Conservation (phyloP, 2,113 vertebrate genomes). For the Notothenia rossii region DNA sequence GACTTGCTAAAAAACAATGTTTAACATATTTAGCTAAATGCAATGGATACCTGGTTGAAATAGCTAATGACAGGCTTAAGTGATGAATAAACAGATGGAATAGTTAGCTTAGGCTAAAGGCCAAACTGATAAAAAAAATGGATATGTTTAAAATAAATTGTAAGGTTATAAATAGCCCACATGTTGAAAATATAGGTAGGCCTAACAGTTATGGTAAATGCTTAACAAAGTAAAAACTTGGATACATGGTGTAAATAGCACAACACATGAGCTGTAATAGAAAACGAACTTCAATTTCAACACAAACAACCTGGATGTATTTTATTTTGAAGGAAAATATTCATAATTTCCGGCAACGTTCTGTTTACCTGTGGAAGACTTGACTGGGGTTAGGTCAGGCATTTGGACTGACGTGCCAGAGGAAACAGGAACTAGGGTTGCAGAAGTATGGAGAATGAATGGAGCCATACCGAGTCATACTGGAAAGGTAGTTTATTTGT, state of each 20-base stretch:
- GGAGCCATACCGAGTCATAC: slow-evolving; percentile 22
- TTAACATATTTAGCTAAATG: no score
- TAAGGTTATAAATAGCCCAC: no score
- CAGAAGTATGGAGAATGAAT: neutral
- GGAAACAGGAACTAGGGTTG: slow-evolving; percentile 24
- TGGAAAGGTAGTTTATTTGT: neutral
- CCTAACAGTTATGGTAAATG: no score
- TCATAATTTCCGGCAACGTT: neutral
- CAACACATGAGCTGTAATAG: neutral
- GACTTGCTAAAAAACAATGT: neutral
- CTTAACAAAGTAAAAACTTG: no score
- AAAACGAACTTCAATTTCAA: neutral
- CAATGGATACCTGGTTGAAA: neutral
- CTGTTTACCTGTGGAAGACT: neutral
- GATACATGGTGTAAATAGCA: neutral
- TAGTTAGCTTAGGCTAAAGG: neutral
- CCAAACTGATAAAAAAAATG: neutral
- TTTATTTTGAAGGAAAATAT: slow-evolving; percentile 5
- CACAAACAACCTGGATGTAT: neutral
- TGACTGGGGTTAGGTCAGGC: slow-evolving; percentile 8
- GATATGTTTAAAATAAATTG: neutral
- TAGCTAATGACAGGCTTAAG: neutral
- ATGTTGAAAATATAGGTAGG: no score
- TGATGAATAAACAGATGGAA: neutral
- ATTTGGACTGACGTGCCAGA: slow-evolving; percentile 4